Evolutionary conservation across 2,888 invertebrate species (phyloP).

Genomic region (Hyalella azteca): DNA sequence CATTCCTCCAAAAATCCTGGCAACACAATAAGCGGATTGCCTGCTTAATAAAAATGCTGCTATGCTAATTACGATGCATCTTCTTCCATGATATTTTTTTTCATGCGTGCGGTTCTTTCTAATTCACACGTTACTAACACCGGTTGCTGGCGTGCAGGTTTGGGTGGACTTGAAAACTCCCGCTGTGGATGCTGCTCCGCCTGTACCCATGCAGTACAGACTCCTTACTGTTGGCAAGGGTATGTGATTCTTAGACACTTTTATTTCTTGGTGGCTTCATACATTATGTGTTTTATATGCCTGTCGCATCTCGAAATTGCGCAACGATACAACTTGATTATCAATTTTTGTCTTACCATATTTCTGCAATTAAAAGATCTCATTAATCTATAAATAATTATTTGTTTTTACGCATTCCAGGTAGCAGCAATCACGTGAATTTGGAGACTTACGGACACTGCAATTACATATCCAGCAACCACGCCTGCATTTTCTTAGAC

Average conservation of each 20-base stretch:
- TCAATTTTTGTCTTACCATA: neutral
- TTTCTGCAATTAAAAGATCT: neutral
- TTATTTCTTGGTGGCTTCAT: too few species aligned
- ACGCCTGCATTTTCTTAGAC: slow-evolving; percentile 84
- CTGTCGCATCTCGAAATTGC: too few species aligned
- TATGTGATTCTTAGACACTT: slow-evolving; percentile 53
- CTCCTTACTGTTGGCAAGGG: slow-evolving; percentile 76
- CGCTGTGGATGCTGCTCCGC: slow-evolving; percentile 60
- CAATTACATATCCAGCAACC: slow-evolving; percentile 74
- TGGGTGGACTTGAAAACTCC: neutral
- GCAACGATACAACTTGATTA: too few species aligned
- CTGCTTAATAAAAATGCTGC: too few species aligned
- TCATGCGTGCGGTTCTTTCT: too few species aligned
- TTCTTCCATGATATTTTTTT: too few species aligned
- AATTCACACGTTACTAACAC: too few species aligned
- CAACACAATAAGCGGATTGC: too few species aligned
- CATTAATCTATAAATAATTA: neutral
- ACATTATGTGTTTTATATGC: too few species aligned
- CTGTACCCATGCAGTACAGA: slow-evolving; percentile 73
- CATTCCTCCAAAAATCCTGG: too few species aligned
- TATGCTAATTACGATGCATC: too few species aligned
- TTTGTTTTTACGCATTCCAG: slow-evolving; percentile 9
- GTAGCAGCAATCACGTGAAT: slow-evolving; percentile 66
- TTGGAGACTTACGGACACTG: slow-evolving; percentile 73
- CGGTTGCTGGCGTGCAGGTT: too few species aligned